Evolutionary conservation across 2,888 invertebrate species (phyloP), one percentile per base, ranked within the genome.

Genomic region (Aleiodes alternator): DNA sequence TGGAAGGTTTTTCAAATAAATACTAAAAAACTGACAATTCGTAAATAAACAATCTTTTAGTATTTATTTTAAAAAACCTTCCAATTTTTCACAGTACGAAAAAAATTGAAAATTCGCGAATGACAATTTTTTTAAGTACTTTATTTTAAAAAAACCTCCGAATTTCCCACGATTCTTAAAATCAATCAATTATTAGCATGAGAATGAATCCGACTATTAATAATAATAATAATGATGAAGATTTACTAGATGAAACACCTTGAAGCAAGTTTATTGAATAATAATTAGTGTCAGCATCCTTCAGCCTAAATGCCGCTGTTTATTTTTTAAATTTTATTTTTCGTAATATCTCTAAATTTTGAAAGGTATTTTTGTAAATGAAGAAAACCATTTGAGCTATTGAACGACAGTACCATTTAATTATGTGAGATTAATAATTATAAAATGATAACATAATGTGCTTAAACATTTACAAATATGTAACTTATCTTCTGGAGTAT

Each of bases 311-410:
- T 48, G 9, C 34, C 4, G 12, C 31, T 23, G 11, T 16, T 23
- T 23, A 23, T 23, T 23, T 23, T 23, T 23, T 1, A 23, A 23
- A 23, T 23, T 23, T 23, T 23, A 23, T 1, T 23, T 23, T 23
- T 23, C 2, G 23, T 23, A 2, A 23, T 23, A 23, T 23, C 34
- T 34, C 34, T 34, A 6, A 34, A 69, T 66, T 79, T 84, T 83
- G 84, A 80, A 55, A 79, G 83, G 83, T 81, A 78, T 79, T 43
- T 34, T 80, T 81, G 82, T 68, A 51, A 68, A 68, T 68, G 51
- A 68, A 68, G 50, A 51, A 68, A 68, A 68, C 68, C 51, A 68
- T 23, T 23, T 68, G 6, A 51, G n/a, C 53, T 53, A 53, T 14
- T 68, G 34, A 64, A 68, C 51, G 68, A 51, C 50, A 51, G 48